Conservation (phyloP, 2,888 invertebrate genomes). For the Cheilosia pagana region DNA sequence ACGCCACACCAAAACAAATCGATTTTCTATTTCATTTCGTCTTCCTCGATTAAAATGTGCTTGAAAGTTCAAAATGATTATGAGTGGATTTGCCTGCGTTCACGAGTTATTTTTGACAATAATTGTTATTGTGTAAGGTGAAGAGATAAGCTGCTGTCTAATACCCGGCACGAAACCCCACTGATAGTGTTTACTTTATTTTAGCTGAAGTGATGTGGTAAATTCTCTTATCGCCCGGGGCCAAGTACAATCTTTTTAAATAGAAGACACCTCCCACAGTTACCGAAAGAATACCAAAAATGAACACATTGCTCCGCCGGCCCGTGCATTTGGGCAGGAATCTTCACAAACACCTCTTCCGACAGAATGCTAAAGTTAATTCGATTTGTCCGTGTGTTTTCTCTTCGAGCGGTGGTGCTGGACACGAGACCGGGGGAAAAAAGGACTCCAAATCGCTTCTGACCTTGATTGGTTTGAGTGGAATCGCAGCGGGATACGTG, state of each 20-base stretch:
- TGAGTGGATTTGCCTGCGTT: not conserved
- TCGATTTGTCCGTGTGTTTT: conserved; percentile 22
- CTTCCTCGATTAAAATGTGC: not conserved
- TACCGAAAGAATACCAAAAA: conserved; percentile 11
- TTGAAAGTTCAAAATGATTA: not conserved
- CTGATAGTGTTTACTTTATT: not conserved
- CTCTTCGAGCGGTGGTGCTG: conserved; percentile 24
- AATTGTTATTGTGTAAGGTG: not conserved
- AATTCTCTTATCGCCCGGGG: not conserved
- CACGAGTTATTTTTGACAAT: not conserved
- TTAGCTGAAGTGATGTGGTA: conserved; percentile 4
- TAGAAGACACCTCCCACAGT: not conserved
- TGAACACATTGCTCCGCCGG: conserved; percentile 35
- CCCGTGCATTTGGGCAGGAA: not conserved
- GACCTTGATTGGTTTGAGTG: conserved; percentile 32
- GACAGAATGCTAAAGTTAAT: conserved; percentile 3
- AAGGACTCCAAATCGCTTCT: conserved; percentile 9
- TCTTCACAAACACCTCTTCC: not conserved
- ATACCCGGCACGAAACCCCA: not conserved
- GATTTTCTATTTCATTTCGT: not conserved
- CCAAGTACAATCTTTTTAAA: not conserved
- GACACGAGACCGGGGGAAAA: conserved; percentile 28
- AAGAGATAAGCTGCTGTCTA: conserved; percentile 6
- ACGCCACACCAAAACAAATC: not conserved
- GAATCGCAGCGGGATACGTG: conserved; percentile 26